Base-by-base conservation (phyloP, 2,797 vertebrate species). In the Sebastes iracundus region DNA sequence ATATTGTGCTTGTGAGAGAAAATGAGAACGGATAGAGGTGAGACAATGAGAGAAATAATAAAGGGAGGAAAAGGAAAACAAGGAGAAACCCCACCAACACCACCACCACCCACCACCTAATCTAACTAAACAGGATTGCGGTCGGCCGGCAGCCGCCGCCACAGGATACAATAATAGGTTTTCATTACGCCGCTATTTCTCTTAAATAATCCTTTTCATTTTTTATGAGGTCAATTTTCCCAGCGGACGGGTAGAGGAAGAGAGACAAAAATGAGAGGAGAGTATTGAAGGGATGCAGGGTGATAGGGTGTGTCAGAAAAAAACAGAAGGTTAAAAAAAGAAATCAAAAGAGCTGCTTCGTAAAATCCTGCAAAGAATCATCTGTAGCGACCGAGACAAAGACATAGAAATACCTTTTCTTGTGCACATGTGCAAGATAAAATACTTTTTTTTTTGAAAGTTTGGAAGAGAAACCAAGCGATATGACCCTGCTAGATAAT, bases 121-220 rank as follows among this genome's bases (percentile, higher is more conserved):
- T 93, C 94, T 89, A 80, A 81, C 92, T 84, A 88, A 88, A 92
- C 82, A 88, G 82, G 90, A 87, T 83, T 79, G 87, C 67, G 65
- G 75, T 67, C 32, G 53, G 72, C 70, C 20, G 49, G 81, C 79
- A 68, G 88, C 84, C 53, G 91, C 87, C 69, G 70, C 88, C 91
- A 72, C 88, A 75, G 86, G 93, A 94, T 76, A 92, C 87, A 93
- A 92, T 95, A 93, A 95, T 90, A 87, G 90, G 91, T 89, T 95
- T 95, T 94, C 93, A 95, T 95, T 95, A 94, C 68, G 79, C 79
- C 61, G 90, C 93, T 74, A 87, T 93, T 95, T 93, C 92, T 95
- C 92, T 95, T 94, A 95, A 96, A 95, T 95, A 95, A 95, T 92
- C 90, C 91, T 90, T 93, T 95, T 91, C 85, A 95, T 95, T 94